Conservation (phyloP, 2,888 invertebrate species). For the Macrosiphum euphorbiae region DNA sequence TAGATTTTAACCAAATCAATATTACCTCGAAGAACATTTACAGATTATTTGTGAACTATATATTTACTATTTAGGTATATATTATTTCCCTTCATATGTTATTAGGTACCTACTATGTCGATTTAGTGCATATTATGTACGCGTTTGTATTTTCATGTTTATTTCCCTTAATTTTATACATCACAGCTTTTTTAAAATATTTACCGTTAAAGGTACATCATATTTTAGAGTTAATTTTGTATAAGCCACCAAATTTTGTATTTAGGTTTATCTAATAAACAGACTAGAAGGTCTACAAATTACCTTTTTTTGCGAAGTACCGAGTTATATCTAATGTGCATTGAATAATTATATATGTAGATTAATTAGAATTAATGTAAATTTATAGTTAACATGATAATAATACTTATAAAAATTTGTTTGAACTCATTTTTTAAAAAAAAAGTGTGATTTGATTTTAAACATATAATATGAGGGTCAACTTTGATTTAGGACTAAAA, state of each 20-base stretch:
- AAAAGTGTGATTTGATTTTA: not conserved
- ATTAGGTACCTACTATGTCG: not conserved
- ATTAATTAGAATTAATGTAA: not conserved
- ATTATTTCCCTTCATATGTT: not conserved
- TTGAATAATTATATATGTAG: not conserved
- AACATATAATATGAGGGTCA: not conserved
- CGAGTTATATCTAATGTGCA: not conserved
- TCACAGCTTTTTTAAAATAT: not conserved
- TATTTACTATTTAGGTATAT: not conserved
- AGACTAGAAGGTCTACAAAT: too few species aligned
- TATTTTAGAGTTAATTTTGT: too few species aligned
- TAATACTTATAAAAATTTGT: not conserved
- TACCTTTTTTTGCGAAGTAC: not conserved
- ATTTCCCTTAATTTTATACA: not conserved
- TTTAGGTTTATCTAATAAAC: too few species aligned
- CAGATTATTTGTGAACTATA: too few species aligned
- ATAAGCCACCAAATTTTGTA: too few species aligned
- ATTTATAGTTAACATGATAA: not conserved
- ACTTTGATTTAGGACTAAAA: conserved; percentile 10
- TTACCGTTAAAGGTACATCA: not conserved
- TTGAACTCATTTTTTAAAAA: not conserved
- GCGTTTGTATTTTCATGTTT: not conserved
- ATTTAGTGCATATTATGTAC: not conserved
- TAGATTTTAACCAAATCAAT: too few species aligned
- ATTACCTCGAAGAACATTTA: too few species aligned